A percentile compares a stretch with the other conserved stretches of the same genome.
Evolutionary conservation across 2,888 invertebrate species (phyloP).

Genomic region (Nomada fabriciana): DNA sequence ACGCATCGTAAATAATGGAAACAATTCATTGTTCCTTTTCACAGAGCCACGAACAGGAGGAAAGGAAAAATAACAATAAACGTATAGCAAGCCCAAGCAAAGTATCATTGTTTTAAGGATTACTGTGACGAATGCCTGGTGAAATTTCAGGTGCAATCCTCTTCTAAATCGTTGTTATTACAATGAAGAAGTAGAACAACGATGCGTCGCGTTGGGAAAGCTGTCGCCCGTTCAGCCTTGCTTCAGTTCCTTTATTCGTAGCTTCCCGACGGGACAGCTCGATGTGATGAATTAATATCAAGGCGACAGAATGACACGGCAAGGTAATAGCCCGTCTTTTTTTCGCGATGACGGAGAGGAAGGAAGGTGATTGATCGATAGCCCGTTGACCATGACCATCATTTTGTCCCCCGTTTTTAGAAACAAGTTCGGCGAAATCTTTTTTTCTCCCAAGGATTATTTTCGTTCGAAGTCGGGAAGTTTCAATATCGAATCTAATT

Average conservation of each 20-base stretch:
- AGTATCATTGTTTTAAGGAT: background rate
- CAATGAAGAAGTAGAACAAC: background rate
- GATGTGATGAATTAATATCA: slow-evolving; percentile 20
- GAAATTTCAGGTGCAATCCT: background rate
- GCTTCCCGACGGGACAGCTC: background rate
- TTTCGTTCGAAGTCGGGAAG: too few species aligned
- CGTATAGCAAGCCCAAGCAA: background rate
- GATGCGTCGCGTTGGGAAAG: background rate
- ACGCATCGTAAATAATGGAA: background rate
- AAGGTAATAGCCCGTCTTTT: slow-evolving; percentile 23
- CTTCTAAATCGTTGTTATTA: background rate
- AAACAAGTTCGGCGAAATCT: slow-evolving; percentile 18
- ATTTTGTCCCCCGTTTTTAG: slow-evolving; percentile 18
- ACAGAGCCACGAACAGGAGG: background rate
- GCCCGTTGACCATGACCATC: slow-evolving; percentile 31
- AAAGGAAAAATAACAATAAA: background rate
- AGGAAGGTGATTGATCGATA: slow-evolving; percentile 50
- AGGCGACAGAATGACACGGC: slow-evolving; percentile 1
- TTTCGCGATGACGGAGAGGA: slow-evolving; percentile 1
- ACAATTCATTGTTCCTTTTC: background rate
- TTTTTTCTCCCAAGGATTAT: too few species aligned
- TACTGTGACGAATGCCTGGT: background rate
- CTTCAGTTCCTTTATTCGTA: background rate
- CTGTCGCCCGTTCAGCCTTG: background rate
- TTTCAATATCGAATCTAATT: too few species aligned